A percentile compares a stretch with the other conserved stretches of the same genome.
Evolutionary conservation across 2,113 vertebrate genomes (phyloP).

Genomic region (Argyrosomus japonicus): DNA sequence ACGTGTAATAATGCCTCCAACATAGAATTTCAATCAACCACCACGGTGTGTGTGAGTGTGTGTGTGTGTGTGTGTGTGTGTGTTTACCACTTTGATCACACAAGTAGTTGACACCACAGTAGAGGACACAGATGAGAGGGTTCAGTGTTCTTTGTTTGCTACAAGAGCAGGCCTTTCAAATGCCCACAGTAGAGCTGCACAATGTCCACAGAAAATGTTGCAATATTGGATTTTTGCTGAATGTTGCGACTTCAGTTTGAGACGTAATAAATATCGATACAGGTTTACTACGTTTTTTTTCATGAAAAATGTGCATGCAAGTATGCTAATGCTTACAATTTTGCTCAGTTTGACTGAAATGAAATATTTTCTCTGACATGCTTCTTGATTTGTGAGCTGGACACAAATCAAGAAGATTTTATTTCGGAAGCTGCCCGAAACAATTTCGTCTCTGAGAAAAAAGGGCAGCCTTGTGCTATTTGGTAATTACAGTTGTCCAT

Average conservation of each 20-base stretch:
- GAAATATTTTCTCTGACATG: slow-evolving; percentile 39
- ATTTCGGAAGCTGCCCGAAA: slow-evolving; percentile 33
- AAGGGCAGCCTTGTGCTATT: slow-evolving; percentile 7
- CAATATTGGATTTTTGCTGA: slow-evolving; percentile 25
- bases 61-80: slow-evolving; percentile 39
- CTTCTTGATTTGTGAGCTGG: slow-evolving; percentile 38
- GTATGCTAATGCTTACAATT: slow-evolving; percentile 38
- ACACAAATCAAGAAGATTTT: slow-evolving; percentile 27
- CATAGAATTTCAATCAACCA: slow-evolving; percentile 84
- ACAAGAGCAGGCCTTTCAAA: background rate
- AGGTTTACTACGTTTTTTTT: slow-evolving; percentile 41
- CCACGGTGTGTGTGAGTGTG: slow-evolving; percentile 33
- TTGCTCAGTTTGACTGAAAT: slow-evolving; percentile 47
- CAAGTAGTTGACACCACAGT: slow-evolving; percentile 60
- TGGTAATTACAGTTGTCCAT: slow-evolving; percentile 17
- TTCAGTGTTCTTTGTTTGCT: slow-evolving; percentile 49
- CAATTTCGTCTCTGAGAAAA: slow-evolving; percentile 20
- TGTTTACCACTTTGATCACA: slow-evolving; percentile 55
- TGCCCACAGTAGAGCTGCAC: slow-evolving; percentile 8
- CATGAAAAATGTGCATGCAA: slow-evolving; percentile 49
- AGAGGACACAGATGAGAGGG: slow-evolving; percentile 62
- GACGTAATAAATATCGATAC: slow-evolving; percentile 37
- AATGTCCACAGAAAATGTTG: slow-evolving; percentile 8
- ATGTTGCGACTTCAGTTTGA: slow-evolving; percentile 35
- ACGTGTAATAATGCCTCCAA: slow-evolving; percentile 81